A percentile compares a stretch with the other conserved stretches of the same genome.
Evolutionary conservation across 2,113 vertebrate genomes (phyloP).

Genomic region (Centropristis striata): DNA sequence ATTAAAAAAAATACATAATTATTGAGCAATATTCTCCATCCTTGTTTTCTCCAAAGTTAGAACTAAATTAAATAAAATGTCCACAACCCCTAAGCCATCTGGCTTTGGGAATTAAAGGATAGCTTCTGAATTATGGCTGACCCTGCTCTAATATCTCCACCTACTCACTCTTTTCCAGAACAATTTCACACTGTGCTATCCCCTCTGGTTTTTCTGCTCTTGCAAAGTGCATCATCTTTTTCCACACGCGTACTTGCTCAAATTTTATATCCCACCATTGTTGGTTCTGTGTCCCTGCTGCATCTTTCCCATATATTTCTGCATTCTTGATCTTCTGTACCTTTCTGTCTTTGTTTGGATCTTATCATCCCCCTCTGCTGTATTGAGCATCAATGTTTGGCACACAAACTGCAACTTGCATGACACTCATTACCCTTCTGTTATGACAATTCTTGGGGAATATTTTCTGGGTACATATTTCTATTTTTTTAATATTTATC

Average conservation of each 20-base stretch:
- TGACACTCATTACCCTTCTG: slow-evolving; percentile 27
- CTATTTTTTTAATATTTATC: slow-evolving; percentile 8
- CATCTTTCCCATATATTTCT: slow-evolving; percentile 17
- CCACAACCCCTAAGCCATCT: slow-evolving; percentile 26
- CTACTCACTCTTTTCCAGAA: slow-evolving; percentile 16
- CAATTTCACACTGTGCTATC: slow-evolving; percentile 34
- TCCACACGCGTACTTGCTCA: slow-evolving; percentile 22
- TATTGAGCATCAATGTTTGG: slow-evolving; percentile 19
- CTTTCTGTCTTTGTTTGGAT: slow-evolving; percentile 17
- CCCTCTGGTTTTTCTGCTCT: slow-evolving; percentile 19
- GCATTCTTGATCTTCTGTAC: slow-evolving; percentile 30
- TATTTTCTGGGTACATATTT: slow-evolving; percentile 8
- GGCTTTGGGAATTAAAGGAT: slow-evolving; percentile 30
- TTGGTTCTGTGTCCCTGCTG: slow-evolving; percentile 43
- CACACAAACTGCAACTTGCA: slow-evolving; percentile 14
- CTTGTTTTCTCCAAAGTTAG: neutral
- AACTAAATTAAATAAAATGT: too few relatives aligned
- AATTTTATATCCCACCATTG: slow-evolving; percentile 35
- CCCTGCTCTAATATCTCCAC: slow-evolving; percentile 28
- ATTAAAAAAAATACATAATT: neutral
- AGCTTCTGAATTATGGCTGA: slow-evolving; percentile 28
- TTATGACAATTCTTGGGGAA: slow-evolving; percentile 14
- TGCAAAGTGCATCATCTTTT: slow-evolving; percentile 44
- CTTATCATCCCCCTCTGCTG: slow-evolving; percentile 13
- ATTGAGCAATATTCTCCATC: neutral